Base-by-base conservation (phyloP, 2,888 invertebrate genomes). In the Periphyllus acericola region DNA sequence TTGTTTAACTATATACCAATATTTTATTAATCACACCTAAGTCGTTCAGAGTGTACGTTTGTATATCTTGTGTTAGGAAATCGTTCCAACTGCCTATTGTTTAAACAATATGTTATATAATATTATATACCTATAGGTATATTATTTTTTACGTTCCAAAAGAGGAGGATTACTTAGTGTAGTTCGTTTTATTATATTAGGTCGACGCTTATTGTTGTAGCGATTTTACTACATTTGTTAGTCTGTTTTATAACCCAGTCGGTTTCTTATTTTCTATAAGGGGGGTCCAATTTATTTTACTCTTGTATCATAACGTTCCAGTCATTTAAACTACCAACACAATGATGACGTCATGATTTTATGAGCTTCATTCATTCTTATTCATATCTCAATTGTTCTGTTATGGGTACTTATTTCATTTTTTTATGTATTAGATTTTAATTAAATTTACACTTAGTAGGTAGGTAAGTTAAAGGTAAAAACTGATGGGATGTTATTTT, bases 291-390 rank as follows among this genome's bases (percentile, higher is more conserved):
- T 52, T 55, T 36, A 74, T 36, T 83, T 74, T 29, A 74, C 21
- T 29, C 6, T 40, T 29, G 40, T 60, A 72, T 71, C 4, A 34
- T 52, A 52, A 72, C 34, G 34, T 5, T 9, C 40, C 3, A 75
- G 60, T 75, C 74, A 75, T 75, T 83, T 75, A 72, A 60, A 83
- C 55, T 75, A 75, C 19, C 36, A 36, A 74, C 60, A n/a, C 3
- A 29, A 66, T 21, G 60, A 60, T 75, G 83, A 83, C 40, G 60
- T 83, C 75, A 83, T 75, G 66, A 40, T 75, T 83, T 75, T 83
- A 75, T 60, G 75, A 75, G 29, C 40, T 83, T 29, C 74, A 60
- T 83, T 75, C 74, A 40, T 83, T 75, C 40, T 34, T 60, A 36
- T 60, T 29, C 60, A 60, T 75, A 75, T 75, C 74, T 83, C 60